Evolutionary conservation across 2,797 vertebrate genomes (phyloP).

Genomic region (Scarus forsteni): DNA sequence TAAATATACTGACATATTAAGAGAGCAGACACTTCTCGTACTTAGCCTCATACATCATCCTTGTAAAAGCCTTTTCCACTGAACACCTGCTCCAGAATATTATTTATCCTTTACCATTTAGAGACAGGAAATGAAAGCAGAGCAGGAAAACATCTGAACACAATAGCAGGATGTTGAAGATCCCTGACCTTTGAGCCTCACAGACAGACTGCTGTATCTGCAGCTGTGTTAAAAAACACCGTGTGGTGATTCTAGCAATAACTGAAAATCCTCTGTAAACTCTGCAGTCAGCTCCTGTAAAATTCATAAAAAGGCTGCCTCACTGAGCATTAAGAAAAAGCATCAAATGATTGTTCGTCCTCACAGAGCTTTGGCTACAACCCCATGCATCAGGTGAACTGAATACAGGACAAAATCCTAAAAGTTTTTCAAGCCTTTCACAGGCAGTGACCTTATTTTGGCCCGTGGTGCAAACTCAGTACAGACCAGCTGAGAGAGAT

Average conservation of each 20-base stretch:
- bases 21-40: slow-evolving; percentile 34
- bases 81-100: slow-evolving; percentile 60
- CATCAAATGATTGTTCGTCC: background rate
- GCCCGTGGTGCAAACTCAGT: background rate
- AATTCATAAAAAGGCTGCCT: background rate
- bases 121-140: slow-evolving; percentile 49
- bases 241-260: slow-evolving; percentile 13
- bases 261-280: background rate
- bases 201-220: slow-evolving; percentile 30
- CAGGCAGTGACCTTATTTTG: background rate
- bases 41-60: slow-evolving; percentile 53
- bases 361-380: background rate
- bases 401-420: background rate
- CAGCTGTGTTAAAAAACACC: slow-evolving; percentile 40
- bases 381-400: background rate
- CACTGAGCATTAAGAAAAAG: background rate
- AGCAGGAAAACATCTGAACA: slow-evolving; percentile 67
- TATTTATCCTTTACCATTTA: slow-evolving; percentile 16
- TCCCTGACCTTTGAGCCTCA: slow-evolving; percentile 62
- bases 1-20: slow-evolving; percentile 18
- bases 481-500: background rate
- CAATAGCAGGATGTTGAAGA: slow-evolving; percentile 78
- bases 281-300: background rate
- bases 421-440: background rate
- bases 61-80: slow-evolving; percentile 23